A percentile compares a stretch with the other conserved stretches of the same genome.
These are phyloP conservation scores for Poecile atricapillus DNA, from an alignment of 2,113 vertebrate genomes.

Conservation along the genomic window DNA sequence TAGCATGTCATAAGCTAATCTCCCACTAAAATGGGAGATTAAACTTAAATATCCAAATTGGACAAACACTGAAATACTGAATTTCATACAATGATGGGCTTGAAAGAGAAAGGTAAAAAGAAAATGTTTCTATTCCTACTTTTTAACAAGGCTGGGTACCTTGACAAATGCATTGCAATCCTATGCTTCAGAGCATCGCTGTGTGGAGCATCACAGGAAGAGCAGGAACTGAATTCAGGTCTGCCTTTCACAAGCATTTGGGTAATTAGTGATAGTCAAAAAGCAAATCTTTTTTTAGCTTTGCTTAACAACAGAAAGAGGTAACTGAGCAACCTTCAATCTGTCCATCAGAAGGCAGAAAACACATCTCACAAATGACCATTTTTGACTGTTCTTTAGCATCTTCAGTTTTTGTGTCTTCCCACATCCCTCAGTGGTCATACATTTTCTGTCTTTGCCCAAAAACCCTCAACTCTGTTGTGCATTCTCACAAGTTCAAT, in stretches of 20 bases:
- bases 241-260: not conserved
- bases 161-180: not conserved
- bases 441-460: not conserved
- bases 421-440: too few species aligned
- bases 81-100: not conserved
- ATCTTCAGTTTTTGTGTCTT: not conserved
- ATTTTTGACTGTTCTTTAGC: not conserved
- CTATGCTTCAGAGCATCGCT: not conserved
- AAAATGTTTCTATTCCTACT: not conserved
- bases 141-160: not conserved
- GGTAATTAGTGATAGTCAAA: not conserved
- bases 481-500: too few species aligned
- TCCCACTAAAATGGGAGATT: not conserved
- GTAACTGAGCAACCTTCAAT: not conserved
- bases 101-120: accelerated
- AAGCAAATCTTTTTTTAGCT: not conserved
- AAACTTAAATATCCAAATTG: not conserved
- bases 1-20: not conserved
- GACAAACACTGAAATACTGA: not conserved
- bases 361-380: not conserved
- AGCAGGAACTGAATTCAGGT: not conserved
- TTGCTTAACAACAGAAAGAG: not conserved
- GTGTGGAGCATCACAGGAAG: not conserved
- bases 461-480: not conserved
- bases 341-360: not conserved